Evolutionary conservation across 2,888 invertebrate species (phyloP), one percentile per base, ranked within the genome.

Genomic region (Amiota mariae): DNA sequence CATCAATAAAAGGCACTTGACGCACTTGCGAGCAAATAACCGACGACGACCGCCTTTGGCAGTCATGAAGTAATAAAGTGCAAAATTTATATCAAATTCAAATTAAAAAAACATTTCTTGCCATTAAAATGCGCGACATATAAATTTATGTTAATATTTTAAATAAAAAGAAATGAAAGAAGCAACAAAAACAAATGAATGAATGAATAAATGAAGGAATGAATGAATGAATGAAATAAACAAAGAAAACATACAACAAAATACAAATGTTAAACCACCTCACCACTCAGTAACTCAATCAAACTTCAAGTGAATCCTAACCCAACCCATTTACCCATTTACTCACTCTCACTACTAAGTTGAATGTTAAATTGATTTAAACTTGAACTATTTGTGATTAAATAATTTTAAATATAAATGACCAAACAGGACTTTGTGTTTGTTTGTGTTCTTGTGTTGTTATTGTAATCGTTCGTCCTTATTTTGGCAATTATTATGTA

Each of bases 281-380:
- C 48, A 24, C 54, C 2, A 36, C 36, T 36, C 8, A 6, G 36
- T 36, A 36, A 36, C 36, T 36, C 36, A 36, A 4, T 36, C 36
- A 36, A 4, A 36, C 6, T 2, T 2, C 8, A 36, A 36, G 36
- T 36, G 36, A 36, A 36, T 6, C 3, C 24, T 3, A 24, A 24
- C 3, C 36, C 36, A 36, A 36, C 36, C 8, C 36, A 36, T 36
- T 36, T 6, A 36, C 36, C 36, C 6, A 36, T 36, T 36, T 36
- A 36, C 3, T 36, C 36, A 36, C 24, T n/a, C 1, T 24, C 3
- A 24, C 24, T 24, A 24, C 1, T 24, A 3, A n/a, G 1, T 24
- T 24, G 49, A 75, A 72, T 36, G 72, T 78, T 77, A 81, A 85
- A 83, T 85, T 82, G 82, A 82, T 86, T 85, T 78, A 82, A 75